Evolutionary conservation across 2,888 invertebrate genomes (phyloP).

Genomic region (Smittia sp.): DNA sequence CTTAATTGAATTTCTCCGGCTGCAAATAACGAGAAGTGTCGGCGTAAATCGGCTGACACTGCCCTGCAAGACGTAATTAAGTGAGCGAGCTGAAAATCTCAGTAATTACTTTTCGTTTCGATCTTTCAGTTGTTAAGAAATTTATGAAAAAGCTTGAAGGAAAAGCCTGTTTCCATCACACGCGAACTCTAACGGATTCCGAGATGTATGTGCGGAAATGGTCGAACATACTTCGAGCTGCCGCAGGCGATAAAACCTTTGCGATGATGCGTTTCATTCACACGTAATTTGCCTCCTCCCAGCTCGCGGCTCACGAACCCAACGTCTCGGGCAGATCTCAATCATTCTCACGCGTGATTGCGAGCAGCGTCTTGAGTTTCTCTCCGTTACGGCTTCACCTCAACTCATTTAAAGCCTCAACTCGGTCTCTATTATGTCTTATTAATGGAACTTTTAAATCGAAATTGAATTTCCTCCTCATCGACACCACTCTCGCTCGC

Average conservation of each 20-base stretch:
- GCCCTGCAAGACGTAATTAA: conserved; percentile 1
- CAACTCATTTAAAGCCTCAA: background rate
- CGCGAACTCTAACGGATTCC: background rate
- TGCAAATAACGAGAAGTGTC: conserved; percentile 1
- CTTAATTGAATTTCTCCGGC: conserved; percentile 12
- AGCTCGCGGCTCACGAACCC: background rate
- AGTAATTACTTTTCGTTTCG: conserved; percentile 4
- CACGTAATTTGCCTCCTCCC: background rate
- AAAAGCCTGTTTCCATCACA: background rate
- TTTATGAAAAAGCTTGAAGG: conserved; percentile 17
- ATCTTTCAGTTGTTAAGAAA: conserved; percentile 10
- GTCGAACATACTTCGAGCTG: background rate
- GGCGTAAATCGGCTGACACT: conserved; percentile 1
- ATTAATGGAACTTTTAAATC: conserved; percentile 19
- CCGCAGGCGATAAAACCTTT: background rate
- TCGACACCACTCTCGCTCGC: background rate
- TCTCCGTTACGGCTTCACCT: background rate
- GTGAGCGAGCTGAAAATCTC: background rate
- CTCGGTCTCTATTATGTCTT: conserved; percentile 23
- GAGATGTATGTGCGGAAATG: background rate
- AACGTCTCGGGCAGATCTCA: background rate
- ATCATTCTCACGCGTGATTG: conserved; percentile 25
- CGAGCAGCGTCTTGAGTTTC: background rate
- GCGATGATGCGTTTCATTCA: conserved; percentile 18
- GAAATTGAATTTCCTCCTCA: conserved; percentile 23